Evolutionary conservation across 2,888 invertebrate species (phyloP), one percentile per base, ranked within the genome.

Genomic region (Rotaria magnacalcarata): DNA sequence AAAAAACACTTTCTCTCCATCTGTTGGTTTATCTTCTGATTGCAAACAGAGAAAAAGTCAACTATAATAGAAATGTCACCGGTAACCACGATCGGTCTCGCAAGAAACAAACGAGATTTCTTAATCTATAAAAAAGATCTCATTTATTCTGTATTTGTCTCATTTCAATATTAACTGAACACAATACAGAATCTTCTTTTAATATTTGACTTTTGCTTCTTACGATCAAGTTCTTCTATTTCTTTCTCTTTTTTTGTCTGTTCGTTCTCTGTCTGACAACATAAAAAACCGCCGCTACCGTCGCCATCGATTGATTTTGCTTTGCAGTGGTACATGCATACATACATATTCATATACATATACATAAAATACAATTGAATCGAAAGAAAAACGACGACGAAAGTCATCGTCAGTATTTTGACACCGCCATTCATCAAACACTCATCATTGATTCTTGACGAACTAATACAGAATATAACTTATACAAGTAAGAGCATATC

Each of bases 391-490:
- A 60, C 60, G 60, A 60, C 60, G 27, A 60, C 60, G 60, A 60
- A 60, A 60, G 60, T 60, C 60, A 60, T 60, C 27, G n/a, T n/a
- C 60, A 60, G 27, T 27, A 60, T 60, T 60, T 60, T 60, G 60
- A 60, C 60, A 60, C 60, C 60, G 14, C 27, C 60, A 60, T 60
- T 60, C 60, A 60, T n/a, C 60, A 60, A 60, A 60, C 60, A 60
- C 60, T 60, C 60, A 60, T 60, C 60, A 60, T 27, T 60, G 60
- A 60, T 60, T 60, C 60, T 60, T 60, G 60, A 60, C 60, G n/a
- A 60, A 27, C n/a, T 27, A 60, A 60, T 60, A 60, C 27, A 60
- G 24, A 24, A 58, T 58, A 8, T 5, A 58, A 60, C 14, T 27
- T 60, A 60, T 7, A 60, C 27, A 11, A 27, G 60, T 60, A 60